Evolutionary conservation across 1,140 invertebrate species (phyloP).

Genomic region (Watersipora subatra): DNA sequence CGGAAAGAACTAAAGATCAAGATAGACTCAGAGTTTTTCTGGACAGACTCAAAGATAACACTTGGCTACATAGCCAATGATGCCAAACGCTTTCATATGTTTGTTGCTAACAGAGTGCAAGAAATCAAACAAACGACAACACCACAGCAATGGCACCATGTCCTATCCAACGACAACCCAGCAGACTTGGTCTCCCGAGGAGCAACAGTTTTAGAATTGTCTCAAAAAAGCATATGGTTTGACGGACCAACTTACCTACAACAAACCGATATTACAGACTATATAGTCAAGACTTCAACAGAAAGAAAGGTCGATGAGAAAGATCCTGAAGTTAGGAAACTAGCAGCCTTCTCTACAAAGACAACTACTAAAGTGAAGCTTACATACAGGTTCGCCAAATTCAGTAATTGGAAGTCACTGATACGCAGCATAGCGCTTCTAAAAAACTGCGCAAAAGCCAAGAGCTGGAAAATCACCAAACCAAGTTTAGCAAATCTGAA

Average conservation of each 20-base stretch:
- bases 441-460: neutral
- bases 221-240: neutral
- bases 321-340: neutral
- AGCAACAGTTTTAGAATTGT: neutral
- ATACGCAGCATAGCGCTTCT: neutral
- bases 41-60: constrained; percentile 12
- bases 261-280: no score
- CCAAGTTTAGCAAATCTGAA: no score
- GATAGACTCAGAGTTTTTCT: constrained; percentile 1
- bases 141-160: constrained; percentile 4
- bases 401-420: constrained; percentile 2
- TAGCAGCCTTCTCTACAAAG: neutral
- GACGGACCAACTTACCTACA: neutral
- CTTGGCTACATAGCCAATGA: constrained; percentile 13
- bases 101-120: constrained; percentile 9
- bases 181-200: constrained; percentile 9
- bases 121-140: neutral
- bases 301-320: neutral
- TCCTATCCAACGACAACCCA: constrained; percentile 5
- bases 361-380: neutral
- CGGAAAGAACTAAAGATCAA: no score
- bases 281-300: neutral
- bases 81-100: constrained; percentile 7
- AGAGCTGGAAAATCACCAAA: neutral
- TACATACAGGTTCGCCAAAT: neutral